A percentile compares a stretch with the other conserved stretches of the same genome.
These are phyloP conservation scores for Carpatolechia fugitivella DNA, from an alignment of 2,888 invertebrate genomes.

Conservation along the genomic window DNA sequence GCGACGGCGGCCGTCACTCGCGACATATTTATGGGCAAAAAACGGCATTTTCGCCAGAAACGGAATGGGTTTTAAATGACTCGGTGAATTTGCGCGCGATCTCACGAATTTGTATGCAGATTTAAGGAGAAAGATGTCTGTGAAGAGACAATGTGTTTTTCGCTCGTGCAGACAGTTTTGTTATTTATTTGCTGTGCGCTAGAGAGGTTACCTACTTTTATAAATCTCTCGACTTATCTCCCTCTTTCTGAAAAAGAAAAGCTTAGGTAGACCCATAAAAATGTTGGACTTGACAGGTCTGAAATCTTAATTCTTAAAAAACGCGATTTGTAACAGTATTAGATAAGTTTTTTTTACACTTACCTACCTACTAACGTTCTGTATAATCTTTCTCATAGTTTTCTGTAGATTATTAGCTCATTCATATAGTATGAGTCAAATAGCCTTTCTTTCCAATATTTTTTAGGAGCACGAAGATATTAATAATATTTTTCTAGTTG, in stretches of 20 bases:
- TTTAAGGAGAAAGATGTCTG: conserved; percentile 68
- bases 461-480: too few species aligned
- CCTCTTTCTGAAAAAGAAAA: conserved; percentile 13
- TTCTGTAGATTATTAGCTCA: too few species aligned
- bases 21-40: conserved; percentile 70
- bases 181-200: conserved; percentile 54
- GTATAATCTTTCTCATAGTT: too few species aligned
- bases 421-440: too few species aligned
- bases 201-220: conserved; percentile 40
- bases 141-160: conserved; percentile 59
- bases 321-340: neutral
- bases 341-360: neutral
- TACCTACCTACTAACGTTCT: neutral
- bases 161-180: conserved; percentile 58
- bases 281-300: conserved; percentile 3
- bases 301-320: conserved; percentile 4
- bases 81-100: conserved; percentile 71
- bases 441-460: too few species aligned
- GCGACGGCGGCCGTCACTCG: conserved; percentile 48
- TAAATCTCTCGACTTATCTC: conserved; percentile 39
- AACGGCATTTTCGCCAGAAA: conserved; percentile 61
- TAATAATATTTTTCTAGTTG: too few species aligned
- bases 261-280: conserved; percentile 5
- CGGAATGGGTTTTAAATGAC: conserved; percentile 74
- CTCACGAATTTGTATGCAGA: conserved; percentile 73